Evolutionary conservation across 2,888 invertebrate species (phyloP).

Genomic region (Erpobdella octoculata): DNA sequence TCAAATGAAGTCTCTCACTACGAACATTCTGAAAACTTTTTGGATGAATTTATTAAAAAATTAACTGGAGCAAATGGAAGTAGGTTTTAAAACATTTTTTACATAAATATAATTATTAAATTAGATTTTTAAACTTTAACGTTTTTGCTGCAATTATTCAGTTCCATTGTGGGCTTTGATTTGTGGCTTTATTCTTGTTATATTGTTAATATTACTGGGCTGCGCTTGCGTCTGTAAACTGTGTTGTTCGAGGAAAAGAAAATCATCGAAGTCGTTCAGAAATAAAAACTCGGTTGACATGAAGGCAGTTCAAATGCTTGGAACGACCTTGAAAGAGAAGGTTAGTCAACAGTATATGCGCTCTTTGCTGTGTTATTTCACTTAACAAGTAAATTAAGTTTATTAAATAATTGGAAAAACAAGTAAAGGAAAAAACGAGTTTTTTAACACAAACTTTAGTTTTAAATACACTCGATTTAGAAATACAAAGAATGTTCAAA

Average conservation of each 20-base stretch:
- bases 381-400: too few relatives aligned
- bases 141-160: too few relatives aligned
- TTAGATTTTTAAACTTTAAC: too few relatives aligned
- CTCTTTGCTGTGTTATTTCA: too few relatives aligned
- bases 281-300: constrained; percentile 65
- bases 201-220: not conserved
- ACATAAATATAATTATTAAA: not conserved
- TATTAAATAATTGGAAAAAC: too few relatives aligned
- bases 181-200: not conserved
- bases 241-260: not conserved
- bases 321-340: constrained; percentile 95
- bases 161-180: not conserved
- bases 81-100: not conserved
- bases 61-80: not conserved
- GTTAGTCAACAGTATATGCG: too few relatives aligned
- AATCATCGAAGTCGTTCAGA: constrained; percentile 44
- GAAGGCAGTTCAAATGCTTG: constrained; percentile 88
- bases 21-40: not conserved
- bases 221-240: not conserved
- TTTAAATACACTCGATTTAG: too few relatives aligned
- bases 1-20: not conserved
- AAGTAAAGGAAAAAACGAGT: too few relatives aligned
- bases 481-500: too few relatives aligned
- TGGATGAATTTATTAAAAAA: not conserved
- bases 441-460: too few relatives aligned